Evolutionary conservation across 2,797 vertebrate species (phyloP), one percentile per base, ranked within the genome.

Genomic region (Morus bassanus): DNA sequence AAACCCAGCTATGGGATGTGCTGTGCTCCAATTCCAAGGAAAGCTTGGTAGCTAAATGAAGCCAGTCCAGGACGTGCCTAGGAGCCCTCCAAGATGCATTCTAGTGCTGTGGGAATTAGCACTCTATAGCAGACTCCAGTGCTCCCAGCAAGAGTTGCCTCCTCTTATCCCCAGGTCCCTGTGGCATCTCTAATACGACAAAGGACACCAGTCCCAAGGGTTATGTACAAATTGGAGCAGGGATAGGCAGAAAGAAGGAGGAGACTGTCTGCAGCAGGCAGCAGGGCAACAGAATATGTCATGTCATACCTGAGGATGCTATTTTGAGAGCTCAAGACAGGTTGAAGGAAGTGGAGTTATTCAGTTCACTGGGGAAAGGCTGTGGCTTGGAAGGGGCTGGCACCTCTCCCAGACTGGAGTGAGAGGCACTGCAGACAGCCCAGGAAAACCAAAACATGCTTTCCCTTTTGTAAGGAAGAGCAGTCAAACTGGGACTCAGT

Each of bases 401-500:
- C 96, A 95, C 33, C 24, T 73, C 81, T 97, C 94, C 91, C 95
- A 96, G 94, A 85, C 61, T 30, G 54, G 84, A 82, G 80, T 18
- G 48, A 89, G 72, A 84, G 50, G 81, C 6, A 3, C 39, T 87
- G 89, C 79, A 95, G 86, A 84, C 85, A 91, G 88, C 79, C 69
- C 94, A 96, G 94, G 93, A 95, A 95, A 96, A 95, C 77, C 72
- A 94, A 92, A 95, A 96, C 86, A 87, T 57, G 30, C 78, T 56
- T 91, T 92, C 53, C 53, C 41, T 80, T 96, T 83, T 37, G 0
- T 28, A 72, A 78, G 68, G 57, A 85, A 85, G 65, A 92, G 43
- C 35, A 75, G 88, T 82, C 94, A 96, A 90, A 75, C 45, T 48
- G 85, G 82, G 79, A 39, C 87, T 91, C 50, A 59, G 88, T 54